Conservation (phyloP, 2,888 invertebrate species). For the Onchidella celtica region DNA sequence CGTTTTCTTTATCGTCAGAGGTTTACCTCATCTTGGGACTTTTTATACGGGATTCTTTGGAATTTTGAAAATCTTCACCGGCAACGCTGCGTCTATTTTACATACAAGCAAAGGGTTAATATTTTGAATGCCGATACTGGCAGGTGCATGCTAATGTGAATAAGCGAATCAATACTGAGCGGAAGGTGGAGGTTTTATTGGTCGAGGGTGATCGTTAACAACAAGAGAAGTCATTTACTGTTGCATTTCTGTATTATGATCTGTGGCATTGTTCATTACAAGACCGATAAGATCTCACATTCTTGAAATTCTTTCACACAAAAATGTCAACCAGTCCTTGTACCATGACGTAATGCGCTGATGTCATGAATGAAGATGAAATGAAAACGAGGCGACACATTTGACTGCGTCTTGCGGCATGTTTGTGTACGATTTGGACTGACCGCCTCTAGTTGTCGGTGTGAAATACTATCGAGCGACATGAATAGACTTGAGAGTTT, state of each 20-base stretch:
- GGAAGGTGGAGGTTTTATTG: neutral
- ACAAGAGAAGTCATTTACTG: too few relatives aligned
- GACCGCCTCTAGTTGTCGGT: neutral
- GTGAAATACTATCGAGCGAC: neutral
- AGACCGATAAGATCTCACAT: neutral
- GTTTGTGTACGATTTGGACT: neutral
- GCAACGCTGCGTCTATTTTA: too few relatives aligned
- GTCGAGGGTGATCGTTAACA: neutral
- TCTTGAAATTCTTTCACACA: neutral
- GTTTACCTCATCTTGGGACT: too few relatives aligned
- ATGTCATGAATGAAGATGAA: slow-evolving; percentile 46
- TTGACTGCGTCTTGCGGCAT: slow-evolving; percentile 12
- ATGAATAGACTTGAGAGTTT: neutral
- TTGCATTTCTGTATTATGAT: too few relatives aligned
- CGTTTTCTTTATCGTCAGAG: too few relatives aligned
- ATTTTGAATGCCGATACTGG: neutral
- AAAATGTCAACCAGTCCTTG: slow-evolving; percentile 1
- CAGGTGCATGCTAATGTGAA: neutral
- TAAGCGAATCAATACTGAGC: neutral
- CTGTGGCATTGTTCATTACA: too few relatives aligned
- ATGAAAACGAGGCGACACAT: slow-evolving; percentile 45
- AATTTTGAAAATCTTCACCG: too few relatives aligned
- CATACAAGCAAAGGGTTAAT: neutral
- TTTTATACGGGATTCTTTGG: too few relatives aligned
- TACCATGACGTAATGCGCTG: slow-evolving; percentile 49